Conservation (phyloP, 2,113 vertebrate species). For the Anhinga rufa region DNA sequence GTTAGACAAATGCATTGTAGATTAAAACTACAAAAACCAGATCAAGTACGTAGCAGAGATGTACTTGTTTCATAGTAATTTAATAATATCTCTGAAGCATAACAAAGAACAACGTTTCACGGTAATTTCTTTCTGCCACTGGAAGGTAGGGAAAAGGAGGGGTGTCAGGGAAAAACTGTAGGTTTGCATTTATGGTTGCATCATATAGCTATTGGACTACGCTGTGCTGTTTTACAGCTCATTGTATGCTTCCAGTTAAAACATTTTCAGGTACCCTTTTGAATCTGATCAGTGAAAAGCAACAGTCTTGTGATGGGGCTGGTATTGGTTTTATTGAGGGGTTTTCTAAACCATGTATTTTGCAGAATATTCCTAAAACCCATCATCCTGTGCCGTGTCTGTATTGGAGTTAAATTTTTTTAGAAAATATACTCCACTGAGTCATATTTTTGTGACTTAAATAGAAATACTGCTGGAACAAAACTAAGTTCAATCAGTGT, state of each 20-base stretch:
- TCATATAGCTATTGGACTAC: background rate
- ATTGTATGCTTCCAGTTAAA: background rate
- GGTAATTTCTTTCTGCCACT: background rate
- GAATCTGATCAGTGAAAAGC: background rate
- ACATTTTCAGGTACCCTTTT: background rate
- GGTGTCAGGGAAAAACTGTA: background rate
- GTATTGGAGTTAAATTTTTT: background rate
- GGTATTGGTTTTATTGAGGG: background rate
- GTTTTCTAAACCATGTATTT: background rate
- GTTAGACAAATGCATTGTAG: conserved; percentile 1
- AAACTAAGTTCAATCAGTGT: background rate
- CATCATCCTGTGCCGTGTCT: background rate
- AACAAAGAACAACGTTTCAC: background rate
- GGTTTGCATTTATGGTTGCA: background rate
- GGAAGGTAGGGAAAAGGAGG: background rate
- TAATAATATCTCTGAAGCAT: background rate
- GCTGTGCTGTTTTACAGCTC: background rate
- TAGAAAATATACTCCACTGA: background rate
- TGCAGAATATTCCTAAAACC: background rate
- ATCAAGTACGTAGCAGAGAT: background rate
- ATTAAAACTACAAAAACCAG: conserved; percentile 2
- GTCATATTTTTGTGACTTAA: background rate
- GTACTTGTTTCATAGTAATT: background rate
- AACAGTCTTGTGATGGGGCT: background rate
- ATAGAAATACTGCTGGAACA: background rate